Conservation (phyloP, 2,888 invertebrate genomes). For the Amblyteles armatorius region DNA sequence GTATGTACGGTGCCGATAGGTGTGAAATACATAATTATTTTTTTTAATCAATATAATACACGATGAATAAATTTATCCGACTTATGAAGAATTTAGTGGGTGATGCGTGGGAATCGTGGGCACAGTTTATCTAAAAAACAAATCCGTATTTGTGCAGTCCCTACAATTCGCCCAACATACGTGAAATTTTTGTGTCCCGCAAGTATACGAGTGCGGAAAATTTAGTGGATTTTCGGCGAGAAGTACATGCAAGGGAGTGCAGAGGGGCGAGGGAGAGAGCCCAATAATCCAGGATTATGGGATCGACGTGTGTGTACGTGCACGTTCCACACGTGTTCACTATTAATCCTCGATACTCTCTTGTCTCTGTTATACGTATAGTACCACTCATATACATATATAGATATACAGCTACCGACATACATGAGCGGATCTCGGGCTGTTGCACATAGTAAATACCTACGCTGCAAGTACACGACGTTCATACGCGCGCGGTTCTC, state of each 20-base stretch:
- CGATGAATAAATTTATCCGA: too few relatives aligned
- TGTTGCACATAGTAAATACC: slow-evolving; percentile 21
- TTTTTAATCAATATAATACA: too few relatives aligned
- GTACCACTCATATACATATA: not conserved
- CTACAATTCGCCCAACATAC: not conserved
- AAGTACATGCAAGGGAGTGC: slow-evolving; percentile 10
- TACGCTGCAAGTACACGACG: slow-evolving; percentile 43
- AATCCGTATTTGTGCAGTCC: too few relatives aligned
- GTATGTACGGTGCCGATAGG: too few relatives aligned
- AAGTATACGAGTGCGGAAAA: not conserved
- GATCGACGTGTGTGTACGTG: slow-evolving; percentile 44
- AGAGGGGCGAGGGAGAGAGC: slow-evolving; percentile 23
- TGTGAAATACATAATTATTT: too few relatives aligned
- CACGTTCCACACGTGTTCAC: slow-evolving; percentile 61
- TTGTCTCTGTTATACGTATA: slow-evolving; percentile 11
- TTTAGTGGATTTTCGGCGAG: slow-evolving; percentile 4
- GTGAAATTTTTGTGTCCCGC: not conserved
- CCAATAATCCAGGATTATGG: slow-evolving; percentile 66
- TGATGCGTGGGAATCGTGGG: too few relatives aligned
- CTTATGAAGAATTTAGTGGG: too few relatives aligned
- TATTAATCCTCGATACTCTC: slow-evolving; percentile 64
- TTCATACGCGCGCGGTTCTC: slow-evolving; percentile 21
- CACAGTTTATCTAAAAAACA: too few relatives aligned
- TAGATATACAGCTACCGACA: not conserved
- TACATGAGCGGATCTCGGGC: slow-evolving; percentile 17